phyloP scores from a whole-genome alignment of 2,113 vertebrate species.

The Columba livia region DNA sequence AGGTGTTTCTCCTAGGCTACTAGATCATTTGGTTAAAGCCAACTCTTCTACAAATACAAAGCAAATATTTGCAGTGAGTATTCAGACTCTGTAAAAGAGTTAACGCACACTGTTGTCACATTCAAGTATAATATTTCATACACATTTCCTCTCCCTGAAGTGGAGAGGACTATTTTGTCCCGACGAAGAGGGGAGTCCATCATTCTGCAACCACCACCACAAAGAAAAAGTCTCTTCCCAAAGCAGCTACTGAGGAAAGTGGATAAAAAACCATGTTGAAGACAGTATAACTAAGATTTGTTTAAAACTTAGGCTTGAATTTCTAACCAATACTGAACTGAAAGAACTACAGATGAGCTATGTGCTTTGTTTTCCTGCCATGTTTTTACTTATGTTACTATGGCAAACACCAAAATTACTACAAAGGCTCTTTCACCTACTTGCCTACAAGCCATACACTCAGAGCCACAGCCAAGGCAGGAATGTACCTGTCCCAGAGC shows the following conservation, averaged over 20 bases:
- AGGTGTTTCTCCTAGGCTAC: background rate
- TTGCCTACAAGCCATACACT: background rate
- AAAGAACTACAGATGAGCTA: background rate
- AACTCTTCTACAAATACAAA: background rate
- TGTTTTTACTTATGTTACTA: constrained; percentile 6
- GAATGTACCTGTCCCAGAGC: background rate
- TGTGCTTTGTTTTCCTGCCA: background rate
- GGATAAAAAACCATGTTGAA: background rate
- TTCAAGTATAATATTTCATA: background rate
- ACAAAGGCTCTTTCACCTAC: background rate
- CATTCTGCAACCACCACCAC: background rate
- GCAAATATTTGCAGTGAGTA: background rate
- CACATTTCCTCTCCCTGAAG: background rate
- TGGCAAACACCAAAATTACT: background rate
- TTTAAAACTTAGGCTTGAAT: background rate
- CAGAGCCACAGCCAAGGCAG: background rate
- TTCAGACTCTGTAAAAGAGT: background rate
- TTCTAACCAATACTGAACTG: constrained; percentile 38
- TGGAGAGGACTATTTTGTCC: background rate
- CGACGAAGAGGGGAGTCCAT: background rate
- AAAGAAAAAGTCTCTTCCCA: background rate
- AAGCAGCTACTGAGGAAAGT: background rate
- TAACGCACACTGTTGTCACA: rapidly evolving
- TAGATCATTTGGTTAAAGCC: background rate
- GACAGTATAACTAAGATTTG: background rate